phyloP scores from a whole-genome alignment of 2,888 invertebrate genomes.

The Dryobotodes eremita region DNA sequence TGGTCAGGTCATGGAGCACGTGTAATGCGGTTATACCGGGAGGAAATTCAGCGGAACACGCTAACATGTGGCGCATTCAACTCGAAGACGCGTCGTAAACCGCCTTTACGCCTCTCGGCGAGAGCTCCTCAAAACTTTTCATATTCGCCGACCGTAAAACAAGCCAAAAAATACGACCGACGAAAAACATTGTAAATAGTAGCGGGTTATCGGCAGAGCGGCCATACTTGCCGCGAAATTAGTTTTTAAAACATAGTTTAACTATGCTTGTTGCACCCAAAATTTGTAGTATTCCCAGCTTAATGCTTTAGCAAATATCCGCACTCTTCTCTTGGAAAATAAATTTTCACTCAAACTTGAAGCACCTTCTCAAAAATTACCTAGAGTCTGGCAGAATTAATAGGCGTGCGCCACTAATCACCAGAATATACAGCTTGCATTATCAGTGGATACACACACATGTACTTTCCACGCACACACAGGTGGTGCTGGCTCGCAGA shows the following conservation, averaged over 20 bases:
- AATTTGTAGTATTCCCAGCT: slow-evolving; percentile 77
- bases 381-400: slow-evolving; percentile 38
- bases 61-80: slow-evolving; percentile 88
- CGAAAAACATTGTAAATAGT: slow-evolving; percentile 90
- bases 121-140: slow-evolving; percentile 90
- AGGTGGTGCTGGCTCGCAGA: slow-evolving; percentile 63
- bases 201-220: slow-evolving; percentile 84
- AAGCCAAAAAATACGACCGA: slow-evolving; percentile 89
- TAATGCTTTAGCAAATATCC: slow-evolving; percentile 28
- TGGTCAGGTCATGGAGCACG: slow-evolving; percentile 87
- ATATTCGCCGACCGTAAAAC: slow-evolving; percentile 89
- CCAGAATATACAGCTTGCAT: slow-evolving; percentile 66
- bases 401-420: slow-evolving; percentile 66
- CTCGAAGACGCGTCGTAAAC: slow-evolving; percentile 90
- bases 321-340: slow-evolving; percentile 31
- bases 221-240: slow-evolving; percentile 81
- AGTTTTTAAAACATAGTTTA: slow-evolving; percentile 88
- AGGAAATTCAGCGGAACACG: slow-evolving; percentile 84
- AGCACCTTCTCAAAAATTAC: slow-evolving; percentile 31
- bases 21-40: slow-evolving; percentile 87
- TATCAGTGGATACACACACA: slow-evolving; percentile 55
- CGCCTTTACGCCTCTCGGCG: slow-evolving; percentile 88
- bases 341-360: slow-evolving; percentile 33
- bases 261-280: slow-evolving; percentile 83
- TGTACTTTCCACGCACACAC: slow-evolving; percentile 62